A percentile compares a stretch with the other conserved stretches of the same genome.
These are phyloP conservation scores for Gobio gobio DNA, from an alignment of 2,113 vertebrate genomes.

Conservation along the genomic window DNA sequence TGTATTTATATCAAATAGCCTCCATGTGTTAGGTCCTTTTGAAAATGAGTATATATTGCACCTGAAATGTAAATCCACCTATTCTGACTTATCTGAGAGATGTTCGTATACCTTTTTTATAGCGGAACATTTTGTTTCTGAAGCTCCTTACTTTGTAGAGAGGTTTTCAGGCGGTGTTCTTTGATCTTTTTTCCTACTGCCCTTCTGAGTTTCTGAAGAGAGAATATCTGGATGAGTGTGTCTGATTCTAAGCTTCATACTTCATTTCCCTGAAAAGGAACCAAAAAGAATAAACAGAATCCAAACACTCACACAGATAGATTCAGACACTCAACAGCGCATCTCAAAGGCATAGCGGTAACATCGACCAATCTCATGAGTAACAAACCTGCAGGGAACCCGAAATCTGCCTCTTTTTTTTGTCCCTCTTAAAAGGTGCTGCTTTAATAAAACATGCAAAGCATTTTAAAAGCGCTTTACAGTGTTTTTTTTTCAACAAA, in stretches of 20 bases:
- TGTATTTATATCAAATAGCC: background rate
- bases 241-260: constrained; percentile 50
- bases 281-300: constrained; percentile 48
- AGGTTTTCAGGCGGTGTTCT: constrained; percentile 28
- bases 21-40: background rate
- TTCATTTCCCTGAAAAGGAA: constrained; percentile 51
- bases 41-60: constrained; percentile 1
- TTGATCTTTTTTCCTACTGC: constrained; percentile 39
- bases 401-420: constrained; percentile 14
- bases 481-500: constrained; percentile 30
- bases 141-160: constrained; percentile 36
- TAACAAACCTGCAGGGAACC: constrained; percentile 48
- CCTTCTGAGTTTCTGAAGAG: constrained; percentile 47
- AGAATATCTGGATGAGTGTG: constrained; percentile 50
- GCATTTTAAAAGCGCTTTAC: constrained; percentile 45
- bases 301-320: constrained; percentile 39
- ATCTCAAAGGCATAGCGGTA: constrained; percentile 36
- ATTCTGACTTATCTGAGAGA: constrained; percentile 37
- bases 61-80: constrained; percentile 13
- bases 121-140: constrained; percentile 43
- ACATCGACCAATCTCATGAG: constrained; percentile 50
- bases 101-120: constrained; percentile 33
- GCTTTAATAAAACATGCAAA: constrained; percentile 45
- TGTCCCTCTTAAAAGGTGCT: constrained; percentile 26
- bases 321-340: constrained; percentile 21